Evolutionary conservation across 2,113 vertebrate genomes (phyloP), one percentile per base, ranked within the genome.

Genomic region (Chamaetylas fuelleborni): DNA sequence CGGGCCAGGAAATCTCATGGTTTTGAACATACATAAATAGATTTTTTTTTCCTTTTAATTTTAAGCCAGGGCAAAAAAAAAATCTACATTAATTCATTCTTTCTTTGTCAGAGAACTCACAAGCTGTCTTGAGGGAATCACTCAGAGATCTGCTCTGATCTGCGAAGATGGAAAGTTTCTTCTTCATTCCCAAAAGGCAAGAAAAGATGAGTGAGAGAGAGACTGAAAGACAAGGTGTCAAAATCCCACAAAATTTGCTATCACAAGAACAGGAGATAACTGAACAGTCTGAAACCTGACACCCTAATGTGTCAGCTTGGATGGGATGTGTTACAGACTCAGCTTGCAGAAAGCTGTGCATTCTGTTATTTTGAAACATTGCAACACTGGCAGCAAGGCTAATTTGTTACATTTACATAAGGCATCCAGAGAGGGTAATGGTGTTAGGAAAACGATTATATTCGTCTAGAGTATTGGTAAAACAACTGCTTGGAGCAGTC

Each of bases 211-310:
- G 45, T 22, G 54, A 93, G 81, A 85, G 71, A 86, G n/a, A 90
- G 18, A 57, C n/a, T 76, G 71, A 94, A 88, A 95, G 78, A 88
- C 69, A 81, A 87, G 73, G 83, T 91, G 81, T 88, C 90, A 96
- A 94, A 92, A 95, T 77, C 42, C 45, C 34, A 16, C 71, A 77
- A 58, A 95, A 70, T 90, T 77, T 82, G 50, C 79, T 77, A 91
- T 96, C 71, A 86, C 71, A 93, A 60, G 64, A 92, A 64, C 28
- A 60, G 25, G 43, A 91, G 40, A 71, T 24, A 88, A 79, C 69
- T 54, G 88, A 88, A 76, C 31, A 92, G 71, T 61, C 85, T 92
- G 85, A 86, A 94, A 50, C 43, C 47, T 81, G 71, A 83, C 58
- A 77, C 47, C 38, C 20, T 36, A 56, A 86, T 11, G 38, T 83